Conservation (phyloP, 2,888 invertebrate genomes). For the Plagodis pulveraria region DNA sequence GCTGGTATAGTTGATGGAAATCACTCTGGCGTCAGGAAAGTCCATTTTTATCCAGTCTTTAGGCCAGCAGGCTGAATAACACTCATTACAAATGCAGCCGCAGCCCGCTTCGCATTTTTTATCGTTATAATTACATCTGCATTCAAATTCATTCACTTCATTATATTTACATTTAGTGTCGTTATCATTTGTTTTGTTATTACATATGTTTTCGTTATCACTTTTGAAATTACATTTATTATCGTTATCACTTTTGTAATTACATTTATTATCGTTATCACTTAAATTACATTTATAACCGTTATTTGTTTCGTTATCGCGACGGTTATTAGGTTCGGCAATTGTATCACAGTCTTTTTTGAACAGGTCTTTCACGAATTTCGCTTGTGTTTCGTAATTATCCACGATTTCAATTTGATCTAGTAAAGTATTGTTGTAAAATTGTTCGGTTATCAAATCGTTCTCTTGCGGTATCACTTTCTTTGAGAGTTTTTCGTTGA, state of each 20-base stretch:
- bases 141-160: constrained; percentile 36
- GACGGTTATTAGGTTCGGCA: background rate
- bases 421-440: constrained; percentile 64
- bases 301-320: constrained; percentile 5
- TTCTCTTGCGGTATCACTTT: constrained; percentile 63
- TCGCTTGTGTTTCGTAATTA: constrained; percentile 68
- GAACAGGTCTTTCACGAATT: constrained; percentile 72
- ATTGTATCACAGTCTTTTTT: constrained; percentile 40
- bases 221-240: constrained; percentile 5
- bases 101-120: constrained; percentile 64
- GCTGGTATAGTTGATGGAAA: constrained; percentile 93
- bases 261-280: constrained; percentile 12
- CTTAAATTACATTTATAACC: background rate
- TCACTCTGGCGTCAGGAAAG: constrained; percentile 90
- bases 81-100: constrained; percentile 73
- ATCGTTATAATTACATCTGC: constrained; percentile 44
- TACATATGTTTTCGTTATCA: constrained; percentile 18
- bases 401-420: constrained; percentile 57
- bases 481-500: constrained; percentile 52
- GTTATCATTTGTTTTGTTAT: background rate
- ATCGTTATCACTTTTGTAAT: constrained; percentile 7
- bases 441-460: constrained; percentile 66
- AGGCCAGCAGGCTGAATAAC: constrained; percentile 91
- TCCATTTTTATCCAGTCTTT: constrained; percentile 93
- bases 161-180: constrained; percentile 36